phyloP scores from a whole-genome alignment of 1,140 invertebrate species.

The Psix sp. region DNA sequence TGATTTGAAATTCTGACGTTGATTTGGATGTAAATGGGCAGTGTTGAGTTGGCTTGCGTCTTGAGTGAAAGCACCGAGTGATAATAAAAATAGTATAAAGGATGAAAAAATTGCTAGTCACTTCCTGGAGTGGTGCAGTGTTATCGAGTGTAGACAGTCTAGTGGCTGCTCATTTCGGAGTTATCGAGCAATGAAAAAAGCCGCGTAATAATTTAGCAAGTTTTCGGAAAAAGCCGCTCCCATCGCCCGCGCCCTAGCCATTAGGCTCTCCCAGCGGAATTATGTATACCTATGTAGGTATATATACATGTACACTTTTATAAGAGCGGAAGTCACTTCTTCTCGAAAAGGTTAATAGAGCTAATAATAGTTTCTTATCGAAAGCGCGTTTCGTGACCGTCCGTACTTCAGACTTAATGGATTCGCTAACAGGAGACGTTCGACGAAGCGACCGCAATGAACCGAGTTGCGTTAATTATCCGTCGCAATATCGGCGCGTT shows the following conservation, averaged over 20 bases:
- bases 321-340: too few relatives aligned
- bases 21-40: conserved; percentile 41
- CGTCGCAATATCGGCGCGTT: conserved; percentile 12
- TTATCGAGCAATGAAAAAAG: conserved; percentile 17
- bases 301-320: too few relatives aligned
- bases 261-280: conserved; percentile 20
- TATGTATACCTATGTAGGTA: too few relatives aligned
- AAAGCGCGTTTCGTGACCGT: too few relatives aligned
- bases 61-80: conserved; percentile 1
- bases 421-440: conserved; percentile 7
- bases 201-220: conserved; percentile 37
- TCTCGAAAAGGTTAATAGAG: too few relatives aligned
- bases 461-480: conserved; percentile 34
- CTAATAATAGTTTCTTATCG: too few relatives aligned
- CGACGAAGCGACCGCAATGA: neutral
- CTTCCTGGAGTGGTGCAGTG: conserved; percentile 13
- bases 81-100: neutral
- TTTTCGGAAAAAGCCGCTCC: conserved; percentile 33
- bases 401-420: too few relatives aligned
- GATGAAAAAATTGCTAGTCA: conserved; percentile 7
- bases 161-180: conserved; percentile 1
- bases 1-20: conserved; percentile 46
- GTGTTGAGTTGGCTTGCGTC: conserved; percentile 16
- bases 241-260: conserved; percentile 14
- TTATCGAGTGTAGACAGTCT: conserved; percentile 20